Evolutionary conservation across 2,797 vertebrate genomes (phyloP).

Genomic region (Sphenodon punctatus): DNA sequence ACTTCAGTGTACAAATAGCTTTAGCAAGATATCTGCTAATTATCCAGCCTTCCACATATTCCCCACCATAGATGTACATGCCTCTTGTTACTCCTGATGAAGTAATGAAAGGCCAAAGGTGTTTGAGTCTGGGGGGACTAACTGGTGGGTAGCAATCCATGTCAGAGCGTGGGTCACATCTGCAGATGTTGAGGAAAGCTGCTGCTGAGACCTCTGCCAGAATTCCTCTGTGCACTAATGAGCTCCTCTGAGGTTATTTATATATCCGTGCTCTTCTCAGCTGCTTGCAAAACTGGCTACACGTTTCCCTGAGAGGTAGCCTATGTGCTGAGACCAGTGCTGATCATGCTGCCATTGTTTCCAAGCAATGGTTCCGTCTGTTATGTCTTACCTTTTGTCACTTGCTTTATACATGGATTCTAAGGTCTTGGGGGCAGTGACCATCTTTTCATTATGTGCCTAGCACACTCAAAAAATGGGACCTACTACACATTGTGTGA

Average conservation of each 20-base stretch:
- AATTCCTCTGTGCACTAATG: constrained; percentile 13
- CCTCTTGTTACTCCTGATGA: not conserved
- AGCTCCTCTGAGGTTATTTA: constrained; percentile 34
- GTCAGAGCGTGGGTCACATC: not conserved
- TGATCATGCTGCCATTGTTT: not conserved
- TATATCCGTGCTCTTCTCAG: not conserved
- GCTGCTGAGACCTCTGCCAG: not conserved
- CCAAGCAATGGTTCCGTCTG: too few species aligned
- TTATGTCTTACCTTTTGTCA: not conserved
- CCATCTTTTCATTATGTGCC: too few species aligned
- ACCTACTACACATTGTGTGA: too few species aligned
- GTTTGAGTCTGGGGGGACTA: not conserved
- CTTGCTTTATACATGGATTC: not conserved
- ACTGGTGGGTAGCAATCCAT: not conserved
- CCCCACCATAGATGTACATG: not conserved
- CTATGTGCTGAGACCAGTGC: not conserved
- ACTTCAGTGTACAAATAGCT: not conserved
- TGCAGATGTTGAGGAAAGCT: not conserved
- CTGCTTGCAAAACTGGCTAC: not conserved
- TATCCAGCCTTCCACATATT: not conserved
- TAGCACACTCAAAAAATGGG: too few species aligned
- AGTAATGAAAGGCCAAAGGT: not conserved
- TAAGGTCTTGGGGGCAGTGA: not conserved
- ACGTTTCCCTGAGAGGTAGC: not conserved
- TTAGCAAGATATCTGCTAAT: not conserved